Percentiles rank a stretch among this genome's conserved stretches.
These are phyloP conservation scores for Hydrotaea diabolus DNA, from an alignment of 2,888 invertebrate species.

Conservation along the genomic window DNA sequence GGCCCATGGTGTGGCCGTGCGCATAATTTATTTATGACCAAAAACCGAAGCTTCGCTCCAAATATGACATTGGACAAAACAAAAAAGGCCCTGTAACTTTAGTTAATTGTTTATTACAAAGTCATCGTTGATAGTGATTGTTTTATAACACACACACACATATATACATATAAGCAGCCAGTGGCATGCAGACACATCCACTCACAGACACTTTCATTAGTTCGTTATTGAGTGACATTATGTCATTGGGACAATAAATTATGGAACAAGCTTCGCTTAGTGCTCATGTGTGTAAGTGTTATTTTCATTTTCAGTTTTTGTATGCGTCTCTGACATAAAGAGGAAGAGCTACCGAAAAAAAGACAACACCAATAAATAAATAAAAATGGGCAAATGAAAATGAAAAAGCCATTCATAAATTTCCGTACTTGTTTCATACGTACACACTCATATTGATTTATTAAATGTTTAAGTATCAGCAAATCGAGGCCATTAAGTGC, in stretches of 20 bases:
- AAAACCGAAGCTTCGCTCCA: constrained; percentile 13
- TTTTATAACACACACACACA: constrained; percentile 35
- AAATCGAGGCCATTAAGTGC: neutral
- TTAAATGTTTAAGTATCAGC: constrained; percentile 7
- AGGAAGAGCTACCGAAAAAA: too few relatives aligned
- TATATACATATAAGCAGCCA: neutral
- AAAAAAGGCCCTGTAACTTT: constrained; percentile 2
- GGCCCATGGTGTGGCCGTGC: constrained; percentile 37
- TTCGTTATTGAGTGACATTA: constrained; percentile 35
- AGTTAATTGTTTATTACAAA: constrained; percentile 49
- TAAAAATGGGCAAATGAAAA: constrained; percentile 1
- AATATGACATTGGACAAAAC: constrained; percentile 9
- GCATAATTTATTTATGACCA: constrained; percentile 39
- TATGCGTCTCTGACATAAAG: neutral
- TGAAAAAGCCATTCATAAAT: constrained; percentile 2
- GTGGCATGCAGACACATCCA: neutral
- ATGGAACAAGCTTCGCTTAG: constrained; percentile 35
- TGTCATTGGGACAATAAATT: constrained; percentile 44
- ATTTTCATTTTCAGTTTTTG: constrained; percentile 5
- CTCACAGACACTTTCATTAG: constrained; percentile 29
- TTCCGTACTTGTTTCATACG: neutral
- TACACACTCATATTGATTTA: constrained; percentile 4
- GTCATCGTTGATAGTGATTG: constrained; percentile 26
- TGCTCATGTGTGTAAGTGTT: constrained; percentile 30
- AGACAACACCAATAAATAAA: too few relatives aligned